phyloP scores from a whole-genome alignment of 2,797 vertebrate genomes.

The Mycteria americana region DNA sequence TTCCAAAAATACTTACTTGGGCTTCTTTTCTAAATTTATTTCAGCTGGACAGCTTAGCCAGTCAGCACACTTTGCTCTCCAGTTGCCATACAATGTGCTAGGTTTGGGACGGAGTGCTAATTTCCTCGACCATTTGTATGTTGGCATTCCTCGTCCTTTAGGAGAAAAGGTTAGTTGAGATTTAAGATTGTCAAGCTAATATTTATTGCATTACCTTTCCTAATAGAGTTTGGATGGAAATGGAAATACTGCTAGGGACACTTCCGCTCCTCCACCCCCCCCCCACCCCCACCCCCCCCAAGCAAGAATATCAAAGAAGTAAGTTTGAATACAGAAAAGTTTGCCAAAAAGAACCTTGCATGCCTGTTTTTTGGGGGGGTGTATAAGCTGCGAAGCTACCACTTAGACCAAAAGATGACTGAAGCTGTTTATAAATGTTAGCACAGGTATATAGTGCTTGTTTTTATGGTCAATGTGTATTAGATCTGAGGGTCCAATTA shows the following conservation, averaged over 20 bases:
- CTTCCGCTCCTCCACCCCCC: too few relatives aligned
- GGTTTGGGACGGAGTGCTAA: slow-evolving; percentile 95
- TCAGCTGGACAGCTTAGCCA: slow-evolving; percentile 95
- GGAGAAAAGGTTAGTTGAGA: slow-evolving; percentile 82
- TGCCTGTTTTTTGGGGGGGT: fast-evolving
- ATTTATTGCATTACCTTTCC: neutral
- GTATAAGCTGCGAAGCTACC: neutral
- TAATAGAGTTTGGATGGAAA: neutral
- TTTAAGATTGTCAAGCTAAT: neutral
- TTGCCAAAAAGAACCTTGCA: neutral
- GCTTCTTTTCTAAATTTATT: slow-evolving; percentile 7
- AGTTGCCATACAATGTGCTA: slow-evolving; percentile 93
- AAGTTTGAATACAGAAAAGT: neutral
- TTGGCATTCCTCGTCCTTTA: slow-evolving; percentile 88
- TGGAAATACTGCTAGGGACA: neutral
- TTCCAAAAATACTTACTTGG: neutral
- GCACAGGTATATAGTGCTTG: neutral
- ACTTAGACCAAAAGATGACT: neutral
- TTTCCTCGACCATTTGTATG: slow-evolving; percentile 93
- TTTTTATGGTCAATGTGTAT: neutral
- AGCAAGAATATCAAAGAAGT: neutral
- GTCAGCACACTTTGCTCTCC: slow-evolving; percentile 91
- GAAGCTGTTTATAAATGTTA: neutral
- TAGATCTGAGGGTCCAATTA: neutral
- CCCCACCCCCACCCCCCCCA: too few relatives aligned